Conservation (phyloP, 2,797 vertebrate species). For the Paguma larvata region DNA sequence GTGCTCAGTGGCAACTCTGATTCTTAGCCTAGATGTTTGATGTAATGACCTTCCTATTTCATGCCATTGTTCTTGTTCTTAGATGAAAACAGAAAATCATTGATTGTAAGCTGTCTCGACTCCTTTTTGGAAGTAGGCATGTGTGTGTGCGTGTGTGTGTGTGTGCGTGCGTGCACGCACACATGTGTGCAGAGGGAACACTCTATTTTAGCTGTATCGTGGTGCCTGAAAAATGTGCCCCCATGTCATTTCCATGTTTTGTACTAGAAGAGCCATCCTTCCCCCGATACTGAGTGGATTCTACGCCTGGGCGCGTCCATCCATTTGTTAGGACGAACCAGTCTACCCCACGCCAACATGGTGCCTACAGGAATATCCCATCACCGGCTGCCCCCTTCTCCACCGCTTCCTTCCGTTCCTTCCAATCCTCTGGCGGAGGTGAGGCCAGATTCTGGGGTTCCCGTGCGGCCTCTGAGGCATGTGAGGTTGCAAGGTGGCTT, state of each 20-base stretch:
- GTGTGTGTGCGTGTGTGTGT: rapidly evolving
- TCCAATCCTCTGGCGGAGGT: neutral
- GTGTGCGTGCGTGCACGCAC: rapidly evolving
- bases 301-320: neutral
- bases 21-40: neutral
- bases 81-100: neutral
- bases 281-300: neutral
- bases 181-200: neutral
- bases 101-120: neutral
- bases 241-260: neutral
- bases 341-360: rapidly evolving
- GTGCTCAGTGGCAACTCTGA: neutral
- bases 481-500: rapidly evolving
- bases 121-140: neutral
- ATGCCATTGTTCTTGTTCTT: neutral
- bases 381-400: neutral
- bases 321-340: neutral
- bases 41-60: neutral
- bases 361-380: neutral
- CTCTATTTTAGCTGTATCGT: neutral
- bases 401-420: neutral
- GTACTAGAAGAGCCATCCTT: neutral
- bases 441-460: neutral
- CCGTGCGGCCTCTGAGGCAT: neutral
- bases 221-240: neutral